Conservation (phyloP, 2,888 invertebrate species). For the Poecilus cupreus region DNA sequence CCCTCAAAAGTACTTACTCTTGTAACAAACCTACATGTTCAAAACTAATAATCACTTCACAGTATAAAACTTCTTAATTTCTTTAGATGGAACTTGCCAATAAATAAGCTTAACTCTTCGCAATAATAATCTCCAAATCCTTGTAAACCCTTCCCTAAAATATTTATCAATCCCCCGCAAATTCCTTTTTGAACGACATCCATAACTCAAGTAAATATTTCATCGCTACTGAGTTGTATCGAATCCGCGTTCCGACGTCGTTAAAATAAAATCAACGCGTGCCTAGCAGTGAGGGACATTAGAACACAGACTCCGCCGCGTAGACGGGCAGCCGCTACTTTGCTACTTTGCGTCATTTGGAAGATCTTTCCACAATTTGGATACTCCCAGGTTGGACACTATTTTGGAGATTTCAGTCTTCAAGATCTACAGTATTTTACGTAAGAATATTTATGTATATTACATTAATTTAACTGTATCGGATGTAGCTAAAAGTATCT, state of each 20-base stretch:
- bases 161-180: slow-evolving; percentile 21
- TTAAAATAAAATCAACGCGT: slow-evolving; percentile 55
- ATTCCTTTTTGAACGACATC: slow-evolving; percentile 38
- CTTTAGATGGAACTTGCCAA: background rate
- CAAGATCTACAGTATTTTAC: too few relatives aligned
- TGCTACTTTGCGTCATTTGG: background rate
- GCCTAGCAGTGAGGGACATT: slow-evolving; percentile 23
- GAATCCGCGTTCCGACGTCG: slow-evolving; percentile 16
- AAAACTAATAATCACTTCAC: background rate
- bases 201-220: slow-evolving; percentile 43
- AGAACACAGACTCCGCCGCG: slow-evolving; percentile 24
- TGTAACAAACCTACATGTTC: background rate
- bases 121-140: slow-evolving; percentile 7
- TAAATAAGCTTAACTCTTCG: background rate
- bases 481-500: too few relatives aligned
- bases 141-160: slow-evolving; percentile 11
- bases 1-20: too few relatives aligned
- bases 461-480: too few relatives aligned
- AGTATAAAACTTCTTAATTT: background rate
- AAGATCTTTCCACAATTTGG: background rate
- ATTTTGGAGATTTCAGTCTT: too few relatives aligned
- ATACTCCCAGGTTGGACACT: background rate
- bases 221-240: slow-evolving; percentile 9
- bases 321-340: background rate
- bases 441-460: too few relatives aligned